Evolutionary conservation across 1,140 invertebrate genomes (phyloP).

Genomic region (Oncopeltus fasciatus): DNA sequence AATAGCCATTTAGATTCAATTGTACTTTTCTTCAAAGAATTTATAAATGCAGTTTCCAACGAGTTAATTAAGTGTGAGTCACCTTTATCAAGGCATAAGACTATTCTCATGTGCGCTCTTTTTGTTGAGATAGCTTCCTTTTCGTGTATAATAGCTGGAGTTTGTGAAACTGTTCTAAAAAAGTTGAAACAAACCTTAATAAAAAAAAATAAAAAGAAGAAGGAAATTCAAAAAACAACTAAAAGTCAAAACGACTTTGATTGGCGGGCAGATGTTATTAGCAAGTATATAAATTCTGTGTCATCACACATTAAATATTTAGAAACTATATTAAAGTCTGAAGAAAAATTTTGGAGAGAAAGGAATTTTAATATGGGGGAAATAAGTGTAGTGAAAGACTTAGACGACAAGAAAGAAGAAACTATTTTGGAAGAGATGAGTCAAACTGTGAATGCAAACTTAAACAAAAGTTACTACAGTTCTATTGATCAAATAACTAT

Average conservation of each 20-base stretch:
- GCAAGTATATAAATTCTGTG: background rate
- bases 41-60: background rate
- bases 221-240: background rate
- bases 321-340: slow-evolving; percentile 10
- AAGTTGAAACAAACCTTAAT: slow-evolving; percentile 3
- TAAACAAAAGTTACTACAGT: background rate
- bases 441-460: background rate
- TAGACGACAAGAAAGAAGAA: slow-evolving; percentile 3
- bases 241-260: background rate
- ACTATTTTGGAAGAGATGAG: background rate
- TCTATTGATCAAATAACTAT: slow-evolving; percentile 10
- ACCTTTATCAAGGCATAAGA: background rate
- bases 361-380: background rate
- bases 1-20: slow-evolving; percentile 8
- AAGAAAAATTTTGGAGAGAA: slow-evolving; percentile 12
- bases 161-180: slow-evolving; percentile 4
- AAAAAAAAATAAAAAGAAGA: slow-evolving; percentile 16
- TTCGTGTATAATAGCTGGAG: slow-evolving; percentile 12
- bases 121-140: slow-evolving; percentile 13
- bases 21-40: slow-evolving; percentile 13
- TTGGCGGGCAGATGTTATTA: slow-evolving; percentile 3
- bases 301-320: background rate
- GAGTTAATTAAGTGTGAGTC: background rate
- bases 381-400: background rate
- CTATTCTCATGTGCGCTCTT: slow-evolving; percentile 9